phyloP scores from a whole-genome alignment of 2,797 vertebrate species.

The Alectoris magna region DNA sequence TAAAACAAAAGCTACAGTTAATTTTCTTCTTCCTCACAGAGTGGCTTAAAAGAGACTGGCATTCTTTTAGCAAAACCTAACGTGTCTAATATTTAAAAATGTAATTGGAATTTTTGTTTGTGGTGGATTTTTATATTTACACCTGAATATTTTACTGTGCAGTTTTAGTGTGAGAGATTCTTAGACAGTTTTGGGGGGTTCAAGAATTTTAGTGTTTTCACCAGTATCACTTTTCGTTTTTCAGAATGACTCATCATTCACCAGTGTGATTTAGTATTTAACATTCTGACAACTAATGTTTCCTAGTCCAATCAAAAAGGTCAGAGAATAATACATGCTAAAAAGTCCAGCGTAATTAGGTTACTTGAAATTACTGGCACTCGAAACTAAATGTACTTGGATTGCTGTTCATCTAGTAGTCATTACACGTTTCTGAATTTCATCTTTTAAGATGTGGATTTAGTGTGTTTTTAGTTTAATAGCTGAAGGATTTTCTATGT shows the following conservation, averaged over 20 bases:
- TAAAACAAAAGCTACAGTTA: not conserved
- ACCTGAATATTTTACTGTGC: not conserved
- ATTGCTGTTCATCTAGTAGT: not conserved
- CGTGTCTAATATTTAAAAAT: not conserved
- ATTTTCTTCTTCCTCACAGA: not conserved
- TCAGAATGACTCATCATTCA: conserved; percentile 26
- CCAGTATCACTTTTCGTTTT: not conserved
- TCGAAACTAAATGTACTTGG: conserved; percentile 29
- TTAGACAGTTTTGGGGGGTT: not conserved
- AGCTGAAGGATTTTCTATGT: conserved; percentile 72
- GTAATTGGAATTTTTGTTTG: not conserved
- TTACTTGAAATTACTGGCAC: conserved; percentile 33
- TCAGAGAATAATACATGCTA: conserved; percentile 31
- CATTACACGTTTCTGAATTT: conserved; percentile 23
- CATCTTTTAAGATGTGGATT: conserved; percentile 32
- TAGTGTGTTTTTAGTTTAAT: conserved; percentile 44
- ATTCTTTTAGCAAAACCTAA: not conserved
- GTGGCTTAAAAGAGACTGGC: not conserved
- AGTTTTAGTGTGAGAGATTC: not conserved
- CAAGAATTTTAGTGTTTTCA: conserved; percentile 16
- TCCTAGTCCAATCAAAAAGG: conserved; percentile 39
- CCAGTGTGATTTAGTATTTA: conserved; percentile 41
- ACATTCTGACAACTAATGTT: conserved; percentile 16
- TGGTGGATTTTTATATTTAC: not conserved
- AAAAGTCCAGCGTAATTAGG: conserved; percentile 28